Base-by-base conservation (phyloP, 2,888 invertebrate genomes). In the Ceramica pisi region DNA sequence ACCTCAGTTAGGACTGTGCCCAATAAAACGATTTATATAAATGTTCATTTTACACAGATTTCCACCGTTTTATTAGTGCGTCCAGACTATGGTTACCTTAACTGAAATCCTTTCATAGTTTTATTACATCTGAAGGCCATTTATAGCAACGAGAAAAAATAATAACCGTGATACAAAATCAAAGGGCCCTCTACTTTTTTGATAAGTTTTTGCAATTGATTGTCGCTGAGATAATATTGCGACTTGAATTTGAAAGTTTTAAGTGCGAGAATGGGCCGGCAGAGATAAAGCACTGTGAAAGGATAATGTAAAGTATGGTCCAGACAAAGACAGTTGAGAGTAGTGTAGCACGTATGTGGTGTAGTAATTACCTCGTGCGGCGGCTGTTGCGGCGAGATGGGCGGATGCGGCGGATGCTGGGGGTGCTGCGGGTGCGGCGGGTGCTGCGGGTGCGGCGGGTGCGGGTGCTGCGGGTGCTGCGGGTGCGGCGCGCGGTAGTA, bases 401-500 rank as follows among this genome's bases (percentile, higher is more conserved):
- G 86, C 82, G 86, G 88, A 78, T 83, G 89, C 50, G 84, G 90
- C 70, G 46, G 46, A 50, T 92, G 92, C 72, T 84, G 90, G 76
- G 85, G 87, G 50, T 87, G 89, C 59, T 73, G 89, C 63, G 88
- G 88, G 50, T 92, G 92, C 67, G 83, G 90, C 80, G 86, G 86
- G 61, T 87, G 89, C 56, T 64, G 89, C 75, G 81, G 82, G 76
- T 82, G 89, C 71, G 67, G 89, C 87, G 84, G 84, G 57, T 88
- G 91, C 70, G 75, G 89, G 71, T 89, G 92, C 76, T 88, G 91
- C 75, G 90, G 87, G 76, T 88, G 90, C 78, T 86, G 90, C 86
- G 92, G 92, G 77, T 91, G 92, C 87, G 91, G 93, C 90, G 92
- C 90, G 83, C 93, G 93, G 92, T 92, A 93, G 91, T 94, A 93